These are phyloP conservation scores for Diadumene lineata DNA, from an alignment of 92 coral and sea anemone species.

Conservation along the genomic window DNA sequence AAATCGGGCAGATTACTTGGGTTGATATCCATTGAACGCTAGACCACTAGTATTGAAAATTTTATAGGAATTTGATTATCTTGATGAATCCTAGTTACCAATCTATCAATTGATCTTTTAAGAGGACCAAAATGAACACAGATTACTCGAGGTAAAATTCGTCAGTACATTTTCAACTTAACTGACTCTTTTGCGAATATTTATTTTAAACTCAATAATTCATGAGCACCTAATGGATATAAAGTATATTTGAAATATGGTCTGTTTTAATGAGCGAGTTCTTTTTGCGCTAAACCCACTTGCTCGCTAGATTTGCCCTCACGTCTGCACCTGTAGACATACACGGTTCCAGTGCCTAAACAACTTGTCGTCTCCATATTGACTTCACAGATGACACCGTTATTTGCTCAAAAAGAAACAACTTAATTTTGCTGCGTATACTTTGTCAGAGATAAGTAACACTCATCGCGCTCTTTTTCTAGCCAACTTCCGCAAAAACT, in stretches of 20 bases:
- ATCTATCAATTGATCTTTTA: background rate
- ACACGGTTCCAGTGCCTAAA: background rate
- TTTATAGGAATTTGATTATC: background rate
- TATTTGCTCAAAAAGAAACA: background rate
- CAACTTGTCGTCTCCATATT: background rate
- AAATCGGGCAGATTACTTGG: constrained; percentile 6
- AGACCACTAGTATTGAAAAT: background rate
- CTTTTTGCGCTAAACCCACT: background rate
- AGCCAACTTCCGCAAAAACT: constrained; percentile 7
- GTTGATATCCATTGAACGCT: background rate
- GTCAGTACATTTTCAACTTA: background rate
- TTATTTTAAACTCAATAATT: constrained; percentile 22
- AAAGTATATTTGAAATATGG: background rate
- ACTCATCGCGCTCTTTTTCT: background rate
- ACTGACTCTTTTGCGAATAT: constrained; percentile 6
- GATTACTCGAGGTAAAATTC: constrained; percentile 2
- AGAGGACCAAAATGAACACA: background rate
- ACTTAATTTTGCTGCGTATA: background rate
- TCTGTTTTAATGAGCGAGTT: background rate
- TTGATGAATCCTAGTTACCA: background rate
- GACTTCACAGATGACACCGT: background rate
- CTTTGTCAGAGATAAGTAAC: background rate
- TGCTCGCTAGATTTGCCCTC: background rate
- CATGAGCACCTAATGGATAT: constrained; percentile 18
- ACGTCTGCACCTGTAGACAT: background rate